A percentile compares a stretch with the other conserved stretches of the same genome.
Conservation (phyloP, 2,888 invertebrate genomes). For the Aproaerema taeniolella region DNA sequence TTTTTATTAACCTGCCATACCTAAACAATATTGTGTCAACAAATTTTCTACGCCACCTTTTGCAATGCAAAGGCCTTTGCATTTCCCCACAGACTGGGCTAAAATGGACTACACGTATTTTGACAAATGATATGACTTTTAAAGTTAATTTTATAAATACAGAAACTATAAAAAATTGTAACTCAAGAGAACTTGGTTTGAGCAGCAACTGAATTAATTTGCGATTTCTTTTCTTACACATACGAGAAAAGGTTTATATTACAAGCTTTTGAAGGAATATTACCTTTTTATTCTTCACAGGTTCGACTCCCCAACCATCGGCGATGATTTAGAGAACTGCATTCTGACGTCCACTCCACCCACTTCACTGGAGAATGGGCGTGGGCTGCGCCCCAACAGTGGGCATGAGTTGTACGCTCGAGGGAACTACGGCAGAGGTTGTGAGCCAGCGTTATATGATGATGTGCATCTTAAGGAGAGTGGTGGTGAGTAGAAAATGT, state of each 20-base stretch:
- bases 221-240: too few species aligned
- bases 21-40: too few species aligned
- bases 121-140: too few species aligned
- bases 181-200: too few species aligned
- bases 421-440: constrained; percentile 89
- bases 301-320: constrained; percentile 81
- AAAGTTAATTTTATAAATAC: too few species aligned
- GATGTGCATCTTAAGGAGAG: constrained; percentile 42
- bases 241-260: not conserved
- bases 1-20: too few species aligned
- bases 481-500: constrained; percentile 30
- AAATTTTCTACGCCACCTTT: too few species aligned
- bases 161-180: too few species aligned
- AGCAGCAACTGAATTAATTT: too few species aligned
- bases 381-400: constrained; percentile 80
- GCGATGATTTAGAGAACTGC: constrained; percentile 84
- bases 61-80: too few species aligned
- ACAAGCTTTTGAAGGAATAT: not conserved
- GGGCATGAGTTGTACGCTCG: constrained; percentile 87
- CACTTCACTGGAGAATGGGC: constrained; percentile 67
- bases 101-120: too few species aligned
- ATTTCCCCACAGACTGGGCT: too few species aligned
- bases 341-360: constrained; percentile 83
- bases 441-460: constrained; percentile 82
- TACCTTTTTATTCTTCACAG: constrained; percentile 52